These are phyloP conservation scores for Oenanthe oenanthe DNA, from an alignment of 2,113 vertebrate genomes.

Conservation along the genomic window DNA sequence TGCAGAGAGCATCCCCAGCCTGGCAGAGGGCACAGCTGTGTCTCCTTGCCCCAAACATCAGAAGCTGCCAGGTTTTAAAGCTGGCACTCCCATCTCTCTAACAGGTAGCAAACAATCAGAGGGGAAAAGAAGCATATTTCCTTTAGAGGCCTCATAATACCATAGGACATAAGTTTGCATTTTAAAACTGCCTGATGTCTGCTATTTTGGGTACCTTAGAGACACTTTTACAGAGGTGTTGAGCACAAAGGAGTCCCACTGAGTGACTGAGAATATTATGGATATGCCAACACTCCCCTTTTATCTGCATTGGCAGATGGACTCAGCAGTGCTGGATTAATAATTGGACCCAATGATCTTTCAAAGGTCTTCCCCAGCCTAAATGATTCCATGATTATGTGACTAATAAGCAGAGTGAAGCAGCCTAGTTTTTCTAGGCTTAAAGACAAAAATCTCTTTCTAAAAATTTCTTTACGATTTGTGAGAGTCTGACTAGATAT, in stretches of 20 bases:
- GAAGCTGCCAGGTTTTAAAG: not conserved
- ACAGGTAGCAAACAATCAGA: not conserved
- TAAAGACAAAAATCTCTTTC: not conserved
- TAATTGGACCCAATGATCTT: not conserved
- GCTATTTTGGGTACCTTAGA: not conserved
- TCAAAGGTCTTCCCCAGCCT: not conserved
- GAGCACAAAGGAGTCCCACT: not conserved
- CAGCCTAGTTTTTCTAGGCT: not conserved
- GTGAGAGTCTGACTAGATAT: not conserved
- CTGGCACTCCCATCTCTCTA: not conserved
- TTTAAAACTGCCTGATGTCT: not conserved
- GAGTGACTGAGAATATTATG: not conserved
- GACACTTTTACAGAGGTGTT: not conserved
- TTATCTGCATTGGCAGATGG: not conserved
- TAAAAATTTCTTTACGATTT: not conserved
- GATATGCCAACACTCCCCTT: not conserved
- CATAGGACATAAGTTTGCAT: not conserved
- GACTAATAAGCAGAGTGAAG: not conserved
- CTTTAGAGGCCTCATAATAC: not conserved
- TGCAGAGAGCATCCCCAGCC: not conserved
- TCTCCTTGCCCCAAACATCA: not conserved
- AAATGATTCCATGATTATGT: not conserved
- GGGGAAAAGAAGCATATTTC: not conserved
- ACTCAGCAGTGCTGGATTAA: not conserved
- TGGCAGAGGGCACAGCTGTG: fast-evolving